Base-by-base conservation (phyloP, 2,797 vertebrate species). In the Eleutherodactylus coqui region DNA sequence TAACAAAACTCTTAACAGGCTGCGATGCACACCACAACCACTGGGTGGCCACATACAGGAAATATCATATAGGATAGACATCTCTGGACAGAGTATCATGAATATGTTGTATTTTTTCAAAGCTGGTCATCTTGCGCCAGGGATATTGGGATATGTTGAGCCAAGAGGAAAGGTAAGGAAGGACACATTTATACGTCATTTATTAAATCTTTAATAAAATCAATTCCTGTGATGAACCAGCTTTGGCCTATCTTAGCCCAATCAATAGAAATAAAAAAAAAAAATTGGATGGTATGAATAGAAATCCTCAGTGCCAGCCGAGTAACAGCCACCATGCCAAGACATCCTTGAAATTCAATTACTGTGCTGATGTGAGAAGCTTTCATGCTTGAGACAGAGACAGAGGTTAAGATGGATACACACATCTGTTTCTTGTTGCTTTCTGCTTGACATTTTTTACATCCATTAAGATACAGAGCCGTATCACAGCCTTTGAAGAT, bases 381-480 rank as follows among this genome's bases (percentile, higher is more conserved):
- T 60, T 87, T 87, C 81, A 62, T 79, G 60, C 53, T 70, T 73
- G 67, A 79, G 81, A 75, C 81, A 79, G 29, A 84, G 80, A 82
- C 73, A 82, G 38, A 83, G 86, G 81, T 87, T 87, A 87, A 75
- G 77, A 73, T 24, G 49, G 19, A 60, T 76, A 79, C 38, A 34
- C 62, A 83, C 86, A 87, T 87, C 81, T 79, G 86, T 87, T 87
- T 79, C 73, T 60, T 83, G 81, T 79, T 87, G 51, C 86, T 79
- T 87, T 84, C 81, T 87, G 86, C 64, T 79, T 83, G 86, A 87
- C 75, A 84, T 87, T 87, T 83, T 75, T 87, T 83, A 45, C 62
- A 78, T 84, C 86, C 81, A 73, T 87, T 84, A 79, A 8, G 32
- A 84, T 62, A 83, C 81, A 72, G 60, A 47, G 60, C 41, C 17